Evolutionary conservation across 2,888 invertebrate species (phyloP), one percentile per base, ranked within the genome.

Genomic region (Papilio gigon): DNA sequence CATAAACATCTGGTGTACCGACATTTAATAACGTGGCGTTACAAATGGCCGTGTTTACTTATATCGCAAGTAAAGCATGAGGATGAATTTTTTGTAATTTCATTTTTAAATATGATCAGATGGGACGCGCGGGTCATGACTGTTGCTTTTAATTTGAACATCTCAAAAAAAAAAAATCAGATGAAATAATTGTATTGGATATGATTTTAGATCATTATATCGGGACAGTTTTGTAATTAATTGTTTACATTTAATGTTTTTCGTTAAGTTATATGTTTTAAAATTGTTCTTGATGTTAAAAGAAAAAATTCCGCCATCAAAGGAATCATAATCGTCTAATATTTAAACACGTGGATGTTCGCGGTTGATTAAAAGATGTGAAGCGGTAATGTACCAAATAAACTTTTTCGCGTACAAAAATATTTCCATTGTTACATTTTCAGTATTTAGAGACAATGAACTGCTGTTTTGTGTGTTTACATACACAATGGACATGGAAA

Each of bases 401-500:
- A 37, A 60, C 40, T 60, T 60, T 60, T 60, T 25, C 33, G 9
- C 8, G 30, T 50, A 33, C 22, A 47, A 35, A 67, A 60, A 35
- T 44, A 44, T 47, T 47, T 47, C 20, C 66, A 60, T 67, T 67
- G 60, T 67, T 47, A 12, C 35, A 47, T 47, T 61, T 44, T 33
- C 65, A 37, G 37, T 47, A 50, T 60, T 60, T 35, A 35, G 65
- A 50, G 27, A 67, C 66, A 50, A 67, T 60, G 66, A 33, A 44
- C 22, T 65, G 47, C 47, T 42, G 25, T 67, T 33, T 47, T 60
- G 22, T 12, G 27, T 17, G n/a, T 59, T 17, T 59, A 35, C 35
- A 44, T 14, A 59, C 25, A 67, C 66, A 67, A 60, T 44, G 66
- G 59, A 47, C 22, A 59, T 33, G 53, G 42, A 44, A 59, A 44